A percentile compares a stretch with the other conserved stretches of the same genome.
These are phyloP conservation scores for Drosophila quadrilineata DNA, from an alignment of 1,140 invertebrate species.

Conservation along the genomic window DNA sequence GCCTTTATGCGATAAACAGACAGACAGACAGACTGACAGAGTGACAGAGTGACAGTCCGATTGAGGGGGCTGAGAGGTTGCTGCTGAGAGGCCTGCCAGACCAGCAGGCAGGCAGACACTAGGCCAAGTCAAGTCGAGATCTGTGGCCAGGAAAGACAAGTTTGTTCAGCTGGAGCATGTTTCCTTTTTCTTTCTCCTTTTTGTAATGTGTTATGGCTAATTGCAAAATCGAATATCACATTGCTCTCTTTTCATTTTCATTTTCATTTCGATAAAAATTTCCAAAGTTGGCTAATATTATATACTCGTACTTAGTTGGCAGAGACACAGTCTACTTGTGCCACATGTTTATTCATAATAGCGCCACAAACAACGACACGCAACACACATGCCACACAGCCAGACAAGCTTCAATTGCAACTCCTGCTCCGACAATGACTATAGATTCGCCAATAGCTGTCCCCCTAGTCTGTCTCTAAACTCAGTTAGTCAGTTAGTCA, in stretches of 20 bases:
- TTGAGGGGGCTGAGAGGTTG: too few species aligned
- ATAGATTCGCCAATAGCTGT: slow-evolving; percentile 25
- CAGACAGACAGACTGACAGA: neutral
- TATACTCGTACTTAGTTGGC: slow-evolving; percentile 13
- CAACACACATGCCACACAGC: slow-evolving; percentile 43
- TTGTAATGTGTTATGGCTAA: slow-evolving; percentile 30
- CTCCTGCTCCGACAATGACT: slow-evolving; percentile 5
- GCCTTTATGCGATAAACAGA: neutral
- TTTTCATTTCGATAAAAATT: slow-evolving; percentile 27
- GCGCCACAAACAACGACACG: slow-evolving; percentile 25
- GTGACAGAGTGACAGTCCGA: neutral
- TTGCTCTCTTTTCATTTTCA: slow-evolving; percentile 45
- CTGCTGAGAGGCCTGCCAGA: slow-evolving; percentile 13
- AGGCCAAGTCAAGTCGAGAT: slow-evolving; percentile 11
- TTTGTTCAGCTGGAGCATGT: slow-evolving; percentile 26
- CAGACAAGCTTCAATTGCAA: slow-evolving; percentile 1
- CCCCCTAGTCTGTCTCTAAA: slow-evolving; percentile 35
- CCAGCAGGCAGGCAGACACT: slow-evolving; percentile 31
- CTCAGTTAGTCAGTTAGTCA: slow-evolving; percentile 26
- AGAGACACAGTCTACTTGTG: slow-evolving; percentile 45
- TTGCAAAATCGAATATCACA: slow-evolving; percentile 31
- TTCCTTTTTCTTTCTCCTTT: slow-evolving; percentile 27
- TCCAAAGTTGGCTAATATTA: slow-evolving; percentile 52
- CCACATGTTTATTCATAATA: slow-evolving; percentile 74
- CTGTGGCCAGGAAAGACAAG: slow-evolving; percentile 37